These are phyloP conservation scores for Beaufortia kweichowensis DNA, from an alignment of 2,113 vertebrate genomes.

Conservation along the genomic window DNA sequence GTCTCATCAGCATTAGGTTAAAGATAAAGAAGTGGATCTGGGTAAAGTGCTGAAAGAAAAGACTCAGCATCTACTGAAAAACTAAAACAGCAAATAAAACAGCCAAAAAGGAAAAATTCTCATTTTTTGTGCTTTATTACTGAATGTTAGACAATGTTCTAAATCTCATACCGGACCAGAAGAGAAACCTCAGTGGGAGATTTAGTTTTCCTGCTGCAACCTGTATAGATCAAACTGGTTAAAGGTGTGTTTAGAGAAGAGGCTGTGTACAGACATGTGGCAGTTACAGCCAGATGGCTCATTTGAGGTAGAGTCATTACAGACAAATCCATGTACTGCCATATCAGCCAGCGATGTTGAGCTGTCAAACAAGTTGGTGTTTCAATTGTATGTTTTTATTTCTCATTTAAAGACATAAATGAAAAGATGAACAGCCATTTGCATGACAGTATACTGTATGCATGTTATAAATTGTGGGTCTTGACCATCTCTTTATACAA, in stretches of 20 bases:
- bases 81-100: slow-evolving; percentile 12
- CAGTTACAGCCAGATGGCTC: not conserved
- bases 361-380: not conserved
- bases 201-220: not conserved
- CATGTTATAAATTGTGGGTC: not conserved
- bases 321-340: not conserved
- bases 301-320: slow-evolving; percentile 30
- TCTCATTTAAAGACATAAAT: not conserved
- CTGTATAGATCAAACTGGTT: slow-evolving; percentile 10
- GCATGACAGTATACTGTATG: not conserved
- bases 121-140: not conserved
- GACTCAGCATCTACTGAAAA: not conserved
- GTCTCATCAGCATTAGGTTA: not conserved
- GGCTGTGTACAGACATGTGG: not conserved
- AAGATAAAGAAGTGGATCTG: not conserved
- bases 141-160: not conserved
- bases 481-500: not conserved
- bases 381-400: not conserved
- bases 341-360: not conserved
- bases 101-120: not conserved
- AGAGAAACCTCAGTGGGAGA: not conserved
- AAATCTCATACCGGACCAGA: not conserved
- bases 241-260: slow-evolving; percentile 9
- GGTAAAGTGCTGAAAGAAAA: not conserved
- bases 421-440: not conserved